Evolutionary conservation across 2,888 invertebrate species (phyloP).

Genomic region (Drosophila paranaensis): DNA sequence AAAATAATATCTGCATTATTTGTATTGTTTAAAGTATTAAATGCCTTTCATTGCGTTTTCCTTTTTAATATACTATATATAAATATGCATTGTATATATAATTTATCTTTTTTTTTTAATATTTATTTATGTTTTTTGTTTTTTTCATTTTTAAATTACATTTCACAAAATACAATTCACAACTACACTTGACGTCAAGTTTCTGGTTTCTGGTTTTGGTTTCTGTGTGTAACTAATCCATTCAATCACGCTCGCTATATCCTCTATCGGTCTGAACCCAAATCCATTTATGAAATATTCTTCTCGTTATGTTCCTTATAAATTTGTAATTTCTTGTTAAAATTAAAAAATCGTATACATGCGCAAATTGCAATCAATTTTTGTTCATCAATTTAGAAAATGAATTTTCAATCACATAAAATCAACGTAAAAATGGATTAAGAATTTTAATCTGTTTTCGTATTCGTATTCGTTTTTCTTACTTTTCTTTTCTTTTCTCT

Average conservation of each 20-base stretch:
- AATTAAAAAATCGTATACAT: slow-evolving; percentile 84
- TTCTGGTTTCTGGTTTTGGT: slow-evolving; percentile 51
- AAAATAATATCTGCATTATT: slow-evolving; percentile 67
- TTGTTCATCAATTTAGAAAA: slow-evolving; percentile 71
- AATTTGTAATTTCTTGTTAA: slow-evolving; percentile 53
- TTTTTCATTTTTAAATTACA: slow-evolving; percentile 73
- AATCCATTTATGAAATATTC: slow-evolving; percentile 75
- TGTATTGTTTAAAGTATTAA: slow-evolving; percentile 65
- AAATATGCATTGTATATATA: slow-evolving; percentile 74
- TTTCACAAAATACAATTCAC: slow-evolving; percentile 84
- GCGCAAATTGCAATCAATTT: slow-evolving; percentile 81
- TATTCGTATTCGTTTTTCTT: slow-evolving; percentile 12
- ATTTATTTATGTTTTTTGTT: slow-evolving; percentile 50
- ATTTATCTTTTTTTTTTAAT: slow-evolving; percentile 49
- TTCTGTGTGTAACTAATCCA: slow-evolving; percentile 64
- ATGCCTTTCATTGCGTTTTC: slow-evolving; percentile 47
- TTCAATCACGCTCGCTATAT: slow-evolving; percentile 38
- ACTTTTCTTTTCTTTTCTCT: background rate
- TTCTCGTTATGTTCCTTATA: slow-evolving; percentile 2
- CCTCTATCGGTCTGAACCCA: slow-evolving; percentile 48
- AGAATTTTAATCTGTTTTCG: slow-evolving; percentile 50
- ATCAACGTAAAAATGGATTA: slow-evolving; percentile 63
- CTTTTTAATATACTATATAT: slow-evolving; percentile 63
- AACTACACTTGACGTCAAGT: slow-evolving; percentile 82
- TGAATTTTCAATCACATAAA: slow-evolving; percentile 78